phyloP scores from a whole-genome alignment of 1,140 invertebrate genomes.

The Paraescarpia echinospica region DNA sequence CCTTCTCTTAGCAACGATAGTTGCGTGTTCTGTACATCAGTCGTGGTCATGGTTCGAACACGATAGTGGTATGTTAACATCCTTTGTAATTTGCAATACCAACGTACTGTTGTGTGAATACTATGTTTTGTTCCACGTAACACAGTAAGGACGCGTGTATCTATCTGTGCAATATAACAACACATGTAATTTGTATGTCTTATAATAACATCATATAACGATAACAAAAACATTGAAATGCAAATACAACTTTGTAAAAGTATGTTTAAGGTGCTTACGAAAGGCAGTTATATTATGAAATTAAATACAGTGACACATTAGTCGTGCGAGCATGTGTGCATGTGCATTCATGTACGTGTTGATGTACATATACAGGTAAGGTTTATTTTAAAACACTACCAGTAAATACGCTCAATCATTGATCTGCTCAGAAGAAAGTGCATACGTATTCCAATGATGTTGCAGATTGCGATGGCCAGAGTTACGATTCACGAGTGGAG shows the following conservation, averaged over 20 bases:
- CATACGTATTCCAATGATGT: neutral
- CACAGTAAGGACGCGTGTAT: neutral
- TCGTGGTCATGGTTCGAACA: neutral
- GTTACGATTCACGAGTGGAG: neutral
- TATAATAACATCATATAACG: too few species aligned
- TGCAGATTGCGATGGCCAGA: neutral
- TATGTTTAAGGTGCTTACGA: neutral
- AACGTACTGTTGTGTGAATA: too few species aligned
- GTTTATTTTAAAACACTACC: neutral
- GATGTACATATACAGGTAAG: neutral
- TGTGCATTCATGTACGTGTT: neutral
- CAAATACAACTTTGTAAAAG: neutral
- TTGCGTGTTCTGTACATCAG: neutral
- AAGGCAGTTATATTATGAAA: neutral
- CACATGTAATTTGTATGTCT: neutral
- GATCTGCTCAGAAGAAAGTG: neutral
- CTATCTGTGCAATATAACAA: neutral
- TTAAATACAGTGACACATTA: neutral
- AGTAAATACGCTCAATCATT: neutral
- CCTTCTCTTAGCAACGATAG: neutral
- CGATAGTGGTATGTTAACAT: neutral
- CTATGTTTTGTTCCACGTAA: neutral
- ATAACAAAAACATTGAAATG: neutral
- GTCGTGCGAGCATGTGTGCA: neutral
- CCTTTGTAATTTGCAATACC: neutral